A percentile compares a stretch with the other conserved stretches of the same genome.
Conservation (phyloP, 2,113 vertebrate genomes). For the Poeciliopsis occidentalis region DNA sequence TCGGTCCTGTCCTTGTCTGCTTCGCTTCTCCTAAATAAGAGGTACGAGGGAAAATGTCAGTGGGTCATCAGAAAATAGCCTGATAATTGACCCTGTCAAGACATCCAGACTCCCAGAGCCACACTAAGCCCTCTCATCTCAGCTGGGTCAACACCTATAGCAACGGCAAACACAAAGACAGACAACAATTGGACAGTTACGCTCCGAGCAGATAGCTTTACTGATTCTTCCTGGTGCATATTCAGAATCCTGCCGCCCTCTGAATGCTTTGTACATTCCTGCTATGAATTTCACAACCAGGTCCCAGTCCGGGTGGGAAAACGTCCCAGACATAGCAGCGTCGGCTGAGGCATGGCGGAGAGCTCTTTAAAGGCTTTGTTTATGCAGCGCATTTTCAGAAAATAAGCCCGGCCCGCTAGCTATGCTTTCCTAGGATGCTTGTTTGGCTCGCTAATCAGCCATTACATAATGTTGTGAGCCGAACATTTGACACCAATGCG, state of each 20-base stretch:
- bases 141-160: slow-evolving; percentile 45
- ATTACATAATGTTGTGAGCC: not conserved
- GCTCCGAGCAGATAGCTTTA: slow-evolving; percentile 35
- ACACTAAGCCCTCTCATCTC: slow-evolving; percentile 55
- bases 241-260: slow-evolving; percentile 56
- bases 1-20: slow-evolving; percentile 3
- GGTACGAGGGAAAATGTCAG: slow-evolving; percentile 34
- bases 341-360: slow-evolving; percentile 4
- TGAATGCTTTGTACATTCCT: slow-evolving; percentile 63
- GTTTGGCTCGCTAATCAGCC: not conserved
- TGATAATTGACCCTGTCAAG: slow-evolving; percentile 69
- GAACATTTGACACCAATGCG: not conserved
- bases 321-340: slow-evolving; percentile 56
- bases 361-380: slow-evolving; percentile 13
- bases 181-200: slow-evolving; percentile 54
- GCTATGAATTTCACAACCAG: slow-evolving; percentile 64
- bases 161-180: slow-evolving; percentile 60
- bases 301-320: slow-evolving; percentile 25
- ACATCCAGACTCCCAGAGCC: slow-evolving; percentile 30
- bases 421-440: not conserved
- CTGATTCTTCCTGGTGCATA: slow-evolving; percentile 25
- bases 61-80: slow-evolving; percentile 74
- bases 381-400: slow-evolving; percentile 19
- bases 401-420: slow-evolving; percentile 8
- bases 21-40: slow-evolving; percentile 42